Evolutionary conservation across 2,113 vertebrate species (phyloP).

Genomic region (Chlorodrepanis virens): DNA sequence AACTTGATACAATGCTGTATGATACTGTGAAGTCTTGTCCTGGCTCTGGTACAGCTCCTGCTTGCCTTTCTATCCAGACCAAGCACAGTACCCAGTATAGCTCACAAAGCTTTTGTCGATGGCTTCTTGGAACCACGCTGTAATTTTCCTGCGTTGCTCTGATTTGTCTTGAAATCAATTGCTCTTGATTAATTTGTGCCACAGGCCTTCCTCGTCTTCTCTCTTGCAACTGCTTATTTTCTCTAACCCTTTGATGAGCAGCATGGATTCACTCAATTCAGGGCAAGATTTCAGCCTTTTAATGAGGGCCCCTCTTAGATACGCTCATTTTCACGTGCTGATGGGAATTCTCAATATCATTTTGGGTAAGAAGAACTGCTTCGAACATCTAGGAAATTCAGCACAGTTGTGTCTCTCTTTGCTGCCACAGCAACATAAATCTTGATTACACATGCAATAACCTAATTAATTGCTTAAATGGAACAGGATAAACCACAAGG

Average conservation of each 20-base stretch:
- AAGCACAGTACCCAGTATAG: not conserved
- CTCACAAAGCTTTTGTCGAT: not conserved
- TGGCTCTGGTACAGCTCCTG: not conserved
- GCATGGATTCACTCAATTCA: not conserved
- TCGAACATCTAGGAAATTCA: slow-evolving; percentile 17
- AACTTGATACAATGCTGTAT: not conserved
- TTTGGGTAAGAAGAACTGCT: not conserved
- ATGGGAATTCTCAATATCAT: not conserved
- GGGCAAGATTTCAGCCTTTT: not conserved
- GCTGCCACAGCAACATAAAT: not conserved
- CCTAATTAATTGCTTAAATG: not conserved
- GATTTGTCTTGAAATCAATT: not conserved
- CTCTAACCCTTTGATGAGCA: not conserved
- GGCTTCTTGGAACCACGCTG: not conserved
- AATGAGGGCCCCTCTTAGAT: not conserved
- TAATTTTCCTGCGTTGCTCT: not conserved
- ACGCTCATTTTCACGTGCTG: not conserved
- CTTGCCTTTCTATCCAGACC: not conserved
- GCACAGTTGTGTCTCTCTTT: not conserved
- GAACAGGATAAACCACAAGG: not conserved
- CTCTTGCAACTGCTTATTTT: not conserved
- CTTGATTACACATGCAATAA: not conserved
- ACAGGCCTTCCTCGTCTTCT: not conserved
- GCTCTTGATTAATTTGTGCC: not conserved
- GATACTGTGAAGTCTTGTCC: not conserved